Evolutionary conservation across 2,797 vertebrate genomes (phyloP).

Genomic region (Spea hammondii): DNA sequence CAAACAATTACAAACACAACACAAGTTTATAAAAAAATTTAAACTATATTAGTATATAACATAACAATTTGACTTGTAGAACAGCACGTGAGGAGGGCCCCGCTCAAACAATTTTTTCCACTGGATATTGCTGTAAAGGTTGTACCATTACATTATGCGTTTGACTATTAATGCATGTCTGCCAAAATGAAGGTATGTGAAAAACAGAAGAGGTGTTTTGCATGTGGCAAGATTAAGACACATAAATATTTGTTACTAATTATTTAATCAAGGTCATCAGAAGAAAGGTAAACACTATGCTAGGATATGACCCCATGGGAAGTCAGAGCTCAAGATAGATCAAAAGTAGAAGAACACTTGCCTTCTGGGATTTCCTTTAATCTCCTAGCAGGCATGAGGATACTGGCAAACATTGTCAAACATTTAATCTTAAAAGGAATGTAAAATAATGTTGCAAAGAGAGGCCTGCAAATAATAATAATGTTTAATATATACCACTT

Average conservation of each 20-base stretch:
- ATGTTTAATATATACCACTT: background rate
- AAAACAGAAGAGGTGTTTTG: background rate
- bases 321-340: background rate
- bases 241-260: constrained; percentile 9
- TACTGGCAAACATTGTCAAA: too few species aligned
- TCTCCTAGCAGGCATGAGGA: background rate
- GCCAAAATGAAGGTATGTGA: too few species aligned
- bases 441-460: background rate
- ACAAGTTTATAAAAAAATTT: too few species aligned
- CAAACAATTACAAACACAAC: too few species aligned
- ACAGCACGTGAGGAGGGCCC: too few species aligned
- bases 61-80: too few species aligned
- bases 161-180: too few species aligned
- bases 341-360: background rate
- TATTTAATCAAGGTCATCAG: constrained; percentile 6
- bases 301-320: constrained; percentile 11
- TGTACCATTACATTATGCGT: too few species aligned
- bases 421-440: background rate
- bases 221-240: background rate
- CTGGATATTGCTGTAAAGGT: too few species aligned
- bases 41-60: too few species aligned
- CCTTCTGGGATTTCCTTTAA: background rate
- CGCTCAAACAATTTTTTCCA: too few species aligned
- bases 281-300: background rate
- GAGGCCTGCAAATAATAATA: background rate